Evolutionary conservation across 2,888 invertebrate species (phyloP).

Genomic region (Esperia sulphurella): DNA sequence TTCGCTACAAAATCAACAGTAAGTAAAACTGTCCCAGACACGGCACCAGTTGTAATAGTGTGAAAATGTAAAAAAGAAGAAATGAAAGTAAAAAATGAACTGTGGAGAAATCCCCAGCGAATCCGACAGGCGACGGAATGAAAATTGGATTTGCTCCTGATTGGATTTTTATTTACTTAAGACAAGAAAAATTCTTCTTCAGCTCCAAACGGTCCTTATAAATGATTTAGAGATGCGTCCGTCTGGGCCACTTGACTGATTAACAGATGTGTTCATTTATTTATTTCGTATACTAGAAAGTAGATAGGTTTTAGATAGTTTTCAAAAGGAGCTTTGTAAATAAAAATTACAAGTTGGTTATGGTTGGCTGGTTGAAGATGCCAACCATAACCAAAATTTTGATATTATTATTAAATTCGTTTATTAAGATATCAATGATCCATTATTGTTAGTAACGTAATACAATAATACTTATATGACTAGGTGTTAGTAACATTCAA

Average conservation of each 20-base stretch:
- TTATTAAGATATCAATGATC: too few relatives aligned
- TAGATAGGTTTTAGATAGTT: background rate
- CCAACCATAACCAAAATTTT: too few relatives aligned
- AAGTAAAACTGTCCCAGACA: background rate
- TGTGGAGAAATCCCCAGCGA: conserved; percentile 56
- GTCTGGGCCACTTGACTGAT: conserved; percentile 42
- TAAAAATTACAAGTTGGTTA: too few relatives aligned
- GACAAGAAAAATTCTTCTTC: conserved; percentile 72
- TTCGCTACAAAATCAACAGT: too few relatives aligned
- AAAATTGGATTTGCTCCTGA: conserved; percentile 78
- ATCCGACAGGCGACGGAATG: conserved; percentile 67
- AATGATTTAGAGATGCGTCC: conserved; percentile 59
- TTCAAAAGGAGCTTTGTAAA: too few relatives aligned
- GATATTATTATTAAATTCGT: too few relatives aligned
- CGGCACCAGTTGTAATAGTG: background rate
- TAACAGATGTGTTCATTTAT: conserved; percentile 21
- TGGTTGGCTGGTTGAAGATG: too few relatives aligned
- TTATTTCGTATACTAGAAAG: background rate
- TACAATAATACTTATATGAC: too few relatives aligned
- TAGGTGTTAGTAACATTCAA: too few relatives aligned
- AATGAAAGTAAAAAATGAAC: conserved; percentile 45
- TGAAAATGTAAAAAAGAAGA: conserved; percentile 3
- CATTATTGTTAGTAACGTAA: too few relatives aligned
- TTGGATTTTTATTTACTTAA: conserved; percentile 80
- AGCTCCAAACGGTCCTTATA: conserved; percentile 60